These are phyloP conservation scores for Napeogenes inachia DNA, from an alignment of 2,888 invertebrate species.

Conservation along the genomic window DNA sequence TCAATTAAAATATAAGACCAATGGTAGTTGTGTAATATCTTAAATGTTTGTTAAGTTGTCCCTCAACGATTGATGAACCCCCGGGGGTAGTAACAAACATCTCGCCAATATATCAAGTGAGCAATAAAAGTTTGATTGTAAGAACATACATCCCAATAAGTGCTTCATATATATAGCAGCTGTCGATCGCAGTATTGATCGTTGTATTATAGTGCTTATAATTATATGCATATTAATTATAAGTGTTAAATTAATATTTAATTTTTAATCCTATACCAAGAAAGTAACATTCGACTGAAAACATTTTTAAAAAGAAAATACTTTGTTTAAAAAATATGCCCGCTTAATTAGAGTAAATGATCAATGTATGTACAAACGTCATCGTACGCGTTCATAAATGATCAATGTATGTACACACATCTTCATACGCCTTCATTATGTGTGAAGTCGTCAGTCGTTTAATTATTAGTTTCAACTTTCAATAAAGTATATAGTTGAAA, in stretches of 20 bases:
- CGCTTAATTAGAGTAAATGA: too few species aligned
- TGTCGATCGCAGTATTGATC: neutral
- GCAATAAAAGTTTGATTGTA: conserved; percentile 49
- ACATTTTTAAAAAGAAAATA: neutral
- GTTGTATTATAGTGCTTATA: conserved; percentile 5
- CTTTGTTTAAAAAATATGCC: too few species aligned
- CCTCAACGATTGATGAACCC: conserved; percentile 53
- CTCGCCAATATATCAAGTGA: conserved; percentile 65
- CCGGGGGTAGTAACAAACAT: conserved; percentile 53
- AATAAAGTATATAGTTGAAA: too few species aligned
- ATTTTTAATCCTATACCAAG: neutral
- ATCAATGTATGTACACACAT: too few species aligned
- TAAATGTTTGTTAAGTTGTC: conserved; percentile 37
- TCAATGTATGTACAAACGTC: too few species aligned
- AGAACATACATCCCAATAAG: conserved; percentile 25
- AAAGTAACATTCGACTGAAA: neutral
- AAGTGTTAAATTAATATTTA: conserved; percentile 3
- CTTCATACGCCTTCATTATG: too few species aligned
- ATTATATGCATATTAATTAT: conserved; percentile 2
- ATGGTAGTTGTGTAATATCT: too few species aligned
- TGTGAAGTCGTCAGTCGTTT: too few species aligned
- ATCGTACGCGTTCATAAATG: too few species aligned
- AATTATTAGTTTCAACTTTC: too few species aligned
- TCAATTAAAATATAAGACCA: too few species aligned
- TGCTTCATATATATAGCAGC: conserved; percentile 27